phyloP scores from a whole-genome alignment of 2,797 vertebrate species.

The Selene dorsalis region DNA sequence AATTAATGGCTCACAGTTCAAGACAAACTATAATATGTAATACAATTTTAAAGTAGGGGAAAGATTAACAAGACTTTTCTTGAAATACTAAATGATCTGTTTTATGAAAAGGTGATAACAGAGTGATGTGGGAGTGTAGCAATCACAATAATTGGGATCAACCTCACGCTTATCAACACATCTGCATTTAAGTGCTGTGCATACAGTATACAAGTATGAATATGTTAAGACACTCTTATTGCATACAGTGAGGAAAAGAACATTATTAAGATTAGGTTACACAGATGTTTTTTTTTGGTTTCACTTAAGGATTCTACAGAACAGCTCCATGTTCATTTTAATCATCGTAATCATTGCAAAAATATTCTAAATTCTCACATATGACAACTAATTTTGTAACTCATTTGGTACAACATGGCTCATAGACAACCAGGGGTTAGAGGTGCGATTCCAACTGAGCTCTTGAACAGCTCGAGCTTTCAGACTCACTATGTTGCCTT shows the following conservation, averaged over 20 bases:
- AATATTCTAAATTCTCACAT: background rate
- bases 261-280: background rate
- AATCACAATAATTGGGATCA: background rate
- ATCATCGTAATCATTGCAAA: background rate
- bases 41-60: background rate
- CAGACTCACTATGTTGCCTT: conserved; percentile 96
- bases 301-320: background rate
- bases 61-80: conserved; percentile 3
- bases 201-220: background rate
- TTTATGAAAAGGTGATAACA: conserved; percentile 1
- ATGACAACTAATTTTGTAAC: background rate
- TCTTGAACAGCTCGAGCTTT: conserved; percentile 17
- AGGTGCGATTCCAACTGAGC: conserved; percentile 3
- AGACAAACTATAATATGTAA: background rate
- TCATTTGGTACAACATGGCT: background rate
- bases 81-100: conserved; percentile 15
- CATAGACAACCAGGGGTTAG: background rate
- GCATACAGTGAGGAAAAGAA: background rate
- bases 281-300: background rate
- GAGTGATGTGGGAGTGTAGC: background rate
- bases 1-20: background rate
- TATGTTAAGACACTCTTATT: background rate
- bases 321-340: background rate
- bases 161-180: background rate
- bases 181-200: background rate